A percentile compares a stretch with the other conserved stretches of the same genome.
Evolutionary conservation across 53 echinoderm and acorn worm species (phyloP).

Genomic region (Mesocentrotus franciscanus): DNA sequence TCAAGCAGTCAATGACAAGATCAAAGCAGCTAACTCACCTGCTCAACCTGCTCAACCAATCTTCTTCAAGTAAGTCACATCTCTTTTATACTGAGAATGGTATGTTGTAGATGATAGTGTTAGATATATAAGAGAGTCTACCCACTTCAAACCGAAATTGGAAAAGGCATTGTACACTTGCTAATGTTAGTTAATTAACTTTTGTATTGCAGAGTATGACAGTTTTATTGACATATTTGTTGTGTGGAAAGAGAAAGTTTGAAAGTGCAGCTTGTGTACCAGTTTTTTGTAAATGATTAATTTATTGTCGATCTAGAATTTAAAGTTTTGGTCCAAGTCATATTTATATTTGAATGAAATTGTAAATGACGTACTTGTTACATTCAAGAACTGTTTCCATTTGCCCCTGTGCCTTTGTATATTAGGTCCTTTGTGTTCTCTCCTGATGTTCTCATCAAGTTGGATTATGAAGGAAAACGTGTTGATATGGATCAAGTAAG

Average conservation of each 20-base stretch:
- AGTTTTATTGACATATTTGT: not conserved
- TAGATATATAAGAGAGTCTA: too few species aligned
- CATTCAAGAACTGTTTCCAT: not conserved
- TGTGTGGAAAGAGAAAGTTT: not conserved
- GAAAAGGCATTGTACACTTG: not conserved
- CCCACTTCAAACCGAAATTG: not conserved
- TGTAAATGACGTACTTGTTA: not conserved
- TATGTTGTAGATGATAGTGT: too few species aligned
- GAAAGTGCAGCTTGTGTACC: not conserved
- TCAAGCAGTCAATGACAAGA: not conserved
- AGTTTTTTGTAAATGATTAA: not conserved
- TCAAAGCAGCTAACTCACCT: not conserved
- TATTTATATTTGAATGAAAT: too few species aligned
- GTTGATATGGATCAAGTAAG: constrained; percentile 96
- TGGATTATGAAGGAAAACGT: constrained; percentile 97
- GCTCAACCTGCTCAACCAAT: constrained; percentile 48
- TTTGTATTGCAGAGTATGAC: not conserved
- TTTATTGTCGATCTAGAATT: not conserved
- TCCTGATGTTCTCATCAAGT: constrained; percentile 92
- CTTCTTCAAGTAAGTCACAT: constrained; percentile 65
- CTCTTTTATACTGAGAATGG: too few species aligned
- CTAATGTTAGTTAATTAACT: not conserved
- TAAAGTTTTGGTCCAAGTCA: not conserved
- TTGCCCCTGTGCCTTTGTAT: not conserved
- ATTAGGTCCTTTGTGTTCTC: constrained; percentile 97